These are phyloP conservation scores for Mormyrops attenuatus DNA, from an alignment of 2,797 vertebrate genomes.

Conservation along the genomic window DNA sequence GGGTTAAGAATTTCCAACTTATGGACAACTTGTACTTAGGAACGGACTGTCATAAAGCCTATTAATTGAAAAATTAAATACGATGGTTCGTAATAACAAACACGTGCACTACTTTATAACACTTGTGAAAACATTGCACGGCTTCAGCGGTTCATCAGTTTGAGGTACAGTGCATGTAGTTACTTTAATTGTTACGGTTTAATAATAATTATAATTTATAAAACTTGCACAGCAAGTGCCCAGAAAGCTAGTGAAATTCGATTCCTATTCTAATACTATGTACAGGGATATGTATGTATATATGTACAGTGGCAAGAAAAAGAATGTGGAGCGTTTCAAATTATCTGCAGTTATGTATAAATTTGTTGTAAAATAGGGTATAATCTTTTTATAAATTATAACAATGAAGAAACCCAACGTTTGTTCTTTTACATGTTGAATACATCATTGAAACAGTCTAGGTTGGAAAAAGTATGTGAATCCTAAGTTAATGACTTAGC, in stretches of 20 bases:
- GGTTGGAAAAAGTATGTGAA: too few species aligned
- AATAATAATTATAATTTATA: neutral
- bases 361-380: too few species aligned
- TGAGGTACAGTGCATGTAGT: neutral
- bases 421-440: too few species aligned
- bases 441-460: too few species aligned
- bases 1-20: neutral
- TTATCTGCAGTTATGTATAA: too few species aligned
- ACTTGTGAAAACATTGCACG: neutral
- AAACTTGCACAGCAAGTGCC: too few species aligned
- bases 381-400: too few species aligned
- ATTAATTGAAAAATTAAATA: neutral
- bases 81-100: neutral
- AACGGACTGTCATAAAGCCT: neutral
- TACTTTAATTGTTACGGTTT: neutral
- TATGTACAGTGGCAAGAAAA: too few species aligned
- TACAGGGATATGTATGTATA: too few species aligned
- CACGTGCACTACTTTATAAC: neutral
- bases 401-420: too few species aligned
- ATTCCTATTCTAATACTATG: neutral
- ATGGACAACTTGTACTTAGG: neutral
- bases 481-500: too few species aligned
- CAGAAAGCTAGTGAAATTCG: neutral
- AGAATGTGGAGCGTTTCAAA: too few species aligned
- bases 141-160: neutral